A percentile compares a stretch with the other conserved stretches of the same genome.
phyloP scores from a whole-genome alignment of 2,797 vertebrate species.

The Eulemur coronatus region DNA sequence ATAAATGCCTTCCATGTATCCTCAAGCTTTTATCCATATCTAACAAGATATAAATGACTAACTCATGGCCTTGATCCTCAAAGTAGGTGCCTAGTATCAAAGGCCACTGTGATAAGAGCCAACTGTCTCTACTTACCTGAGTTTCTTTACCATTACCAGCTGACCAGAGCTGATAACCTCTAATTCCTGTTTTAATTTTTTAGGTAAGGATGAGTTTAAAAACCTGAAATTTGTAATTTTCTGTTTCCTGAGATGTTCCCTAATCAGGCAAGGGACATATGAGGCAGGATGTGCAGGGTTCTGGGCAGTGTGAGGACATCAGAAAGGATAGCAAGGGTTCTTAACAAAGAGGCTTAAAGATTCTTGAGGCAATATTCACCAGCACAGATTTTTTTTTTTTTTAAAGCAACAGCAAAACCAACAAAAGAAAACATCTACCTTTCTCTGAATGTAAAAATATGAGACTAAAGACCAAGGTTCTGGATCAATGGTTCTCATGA shows the following conservation, averaged over 20 bases:
- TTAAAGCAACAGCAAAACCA: not conserved
- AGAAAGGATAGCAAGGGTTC: not conserved
- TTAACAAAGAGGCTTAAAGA: not conserved
- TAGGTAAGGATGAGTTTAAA: not conserved
- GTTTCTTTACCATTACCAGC: not conserved
- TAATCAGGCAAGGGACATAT: not conserved
- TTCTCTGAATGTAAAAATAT: constrained; percentile 1
- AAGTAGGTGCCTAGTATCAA: not conserved
- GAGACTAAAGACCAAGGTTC: not conserved
- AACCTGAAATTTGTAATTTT: not conserved
- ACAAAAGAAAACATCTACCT: not conserved
- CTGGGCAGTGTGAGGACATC: not conserved
- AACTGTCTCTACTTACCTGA: not conserved
- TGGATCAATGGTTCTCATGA: not conserved
- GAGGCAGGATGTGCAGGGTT: not conserved
- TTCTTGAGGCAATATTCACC: not conserved
- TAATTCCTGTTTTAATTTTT: not conserved
- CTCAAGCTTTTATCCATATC: not conserved
- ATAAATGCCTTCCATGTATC: not conserved
- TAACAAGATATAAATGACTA: not conserved
- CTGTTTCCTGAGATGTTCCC: not conserved
- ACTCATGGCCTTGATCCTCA: not conserved
- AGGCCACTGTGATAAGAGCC: not conserved
- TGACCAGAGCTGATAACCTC: not conserved
- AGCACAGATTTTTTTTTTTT: not conserved